Conservation (phyloP, 2,888 invertebrate genomes). For the Pycnomerus fuliginosus region DNA sequence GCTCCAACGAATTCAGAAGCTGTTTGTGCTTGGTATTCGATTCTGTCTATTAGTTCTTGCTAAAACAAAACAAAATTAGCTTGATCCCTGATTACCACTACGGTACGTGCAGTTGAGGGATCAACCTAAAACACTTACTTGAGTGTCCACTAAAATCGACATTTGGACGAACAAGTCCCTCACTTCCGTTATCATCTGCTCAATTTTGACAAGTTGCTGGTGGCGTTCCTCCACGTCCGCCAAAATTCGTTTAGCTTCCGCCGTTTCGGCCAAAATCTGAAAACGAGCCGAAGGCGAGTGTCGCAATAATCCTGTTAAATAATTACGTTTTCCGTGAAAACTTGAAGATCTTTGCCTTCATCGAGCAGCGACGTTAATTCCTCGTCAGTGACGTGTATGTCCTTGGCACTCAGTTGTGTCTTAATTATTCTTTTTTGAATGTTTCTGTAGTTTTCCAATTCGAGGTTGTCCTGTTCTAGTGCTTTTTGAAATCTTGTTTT, state of each 20-base stretch:
- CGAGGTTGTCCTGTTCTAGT: conserved; percentile 56
- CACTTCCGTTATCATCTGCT: conserved; percentile 75
- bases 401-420: conserved; percentile 57
- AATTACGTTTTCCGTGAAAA: conserved; percentile 58
- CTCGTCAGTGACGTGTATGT: conserved; percentile 40
- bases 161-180: conserved; percentile 82
- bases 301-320: conserved; percentile 1
- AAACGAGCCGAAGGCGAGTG: too few species aligned
- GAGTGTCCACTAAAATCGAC: conserved; percentile 75
- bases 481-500: conserved; percentile 54
- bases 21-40: conserved; percentile 65
- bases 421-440: conserved; percentile 58
- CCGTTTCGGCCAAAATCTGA: conserved; percentile 78
- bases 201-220: conserved; percentile 77
- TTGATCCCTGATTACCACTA: too few species aligned
- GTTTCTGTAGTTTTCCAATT: conserved; percentile 57
- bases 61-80: conserved; percentile 44
- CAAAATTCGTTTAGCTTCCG: conserved; percentile 71
- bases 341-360: conserved; percentile 48
- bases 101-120: too few species aligned
- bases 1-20: conserved; percentile 63
- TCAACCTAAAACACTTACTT: conserved; percentile 52
- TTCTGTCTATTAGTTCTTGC: conserved; percentile 67
- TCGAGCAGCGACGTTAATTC: conserved; percentile 52
- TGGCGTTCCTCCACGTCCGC: conserved; percentile 81